Evolutionary conservation across 2,797 vertebrate genomes (phyloP).

Genomic region (Molossus alvarezi): DNA sequence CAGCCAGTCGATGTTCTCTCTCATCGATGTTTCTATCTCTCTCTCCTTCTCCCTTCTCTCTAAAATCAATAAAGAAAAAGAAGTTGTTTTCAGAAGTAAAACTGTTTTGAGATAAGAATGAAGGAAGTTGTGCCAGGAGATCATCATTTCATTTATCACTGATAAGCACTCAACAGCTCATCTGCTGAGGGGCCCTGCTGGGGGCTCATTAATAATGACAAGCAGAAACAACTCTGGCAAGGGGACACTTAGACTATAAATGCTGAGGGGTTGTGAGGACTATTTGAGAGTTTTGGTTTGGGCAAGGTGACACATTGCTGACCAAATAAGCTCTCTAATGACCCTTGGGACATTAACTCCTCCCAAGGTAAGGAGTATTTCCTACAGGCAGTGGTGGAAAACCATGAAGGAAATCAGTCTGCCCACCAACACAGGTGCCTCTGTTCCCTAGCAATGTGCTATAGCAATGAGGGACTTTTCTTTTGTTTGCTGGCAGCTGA

Average conservation of each 20-base stretch:
- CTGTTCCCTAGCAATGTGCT: not conserved
- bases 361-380: not conserved
- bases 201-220: not conserved
- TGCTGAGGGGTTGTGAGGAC: not conserved
- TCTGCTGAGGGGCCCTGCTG: not conserved
- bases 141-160: not conserved
- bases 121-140: not conserved
- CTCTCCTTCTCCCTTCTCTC: no score
- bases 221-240: not conserved
- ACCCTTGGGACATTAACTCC: not conserved
- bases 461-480: not conserved
- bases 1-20: no score
- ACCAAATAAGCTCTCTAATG: not conserved
- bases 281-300: not conserved
- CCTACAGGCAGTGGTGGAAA: not conserved
- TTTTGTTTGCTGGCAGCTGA: not conserved
- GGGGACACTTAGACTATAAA: not conserved
- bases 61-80: no score
- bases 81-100: not conserved
- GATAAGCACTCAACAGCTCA: not conserved
- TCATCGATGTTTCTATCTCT: no score
- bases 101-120: not conserved
- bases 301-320: not conserved
- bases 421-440: not conserved
- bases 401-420: no score